Conservation (phyloP, 2,797 vertebrate genomes). For the Uromys caudimaculatus region DNA sequence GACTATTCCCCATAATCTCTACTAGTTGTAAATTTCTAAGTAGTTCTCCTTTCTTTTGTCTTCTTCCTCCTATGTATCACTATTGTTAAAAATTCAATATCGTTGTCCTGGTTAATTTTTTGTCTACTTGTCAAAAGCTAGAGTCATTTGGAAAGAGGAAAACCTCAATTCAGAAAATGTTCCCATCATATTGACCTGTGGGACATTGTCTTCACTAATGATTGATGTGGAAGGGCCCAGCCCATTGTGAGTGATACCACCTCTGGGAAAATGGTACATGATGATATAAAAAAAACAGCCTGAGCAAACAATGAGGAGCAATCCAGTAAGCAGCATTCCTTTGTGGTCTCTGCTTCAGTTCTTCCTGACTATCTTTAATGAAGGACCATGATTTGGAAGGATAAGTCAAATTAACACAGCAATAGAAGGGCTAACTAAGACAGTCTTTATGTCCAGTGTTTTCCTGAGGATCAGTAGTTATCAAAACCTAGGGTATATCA, state of each 20-base stretch:
- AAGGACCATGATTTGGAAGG: not conserved
- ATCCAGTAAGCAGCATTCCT: not conserved
- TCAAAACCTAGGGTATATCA: not conserved
- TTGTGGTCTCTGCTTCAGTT: not conserved
- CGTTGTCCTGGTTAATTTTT: not conserved
- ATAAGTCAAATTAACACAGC: no score
- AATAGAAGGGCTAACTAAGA: not conserved
- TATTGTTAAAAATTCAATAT: not conserved
- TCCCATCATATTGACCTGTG: not conserved
- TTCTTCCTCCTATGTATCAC: not conserved
- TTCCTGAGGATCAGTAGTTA: not conserved
- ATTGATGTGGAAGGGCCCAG: not conserved
- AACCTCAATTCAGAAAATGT: not conserved
- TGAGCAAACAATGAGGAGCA: not conserved
- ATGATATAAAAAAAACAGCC: not conserved
- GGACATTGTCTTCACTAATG: not conserved
- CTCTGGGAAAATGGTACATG: not conserved
- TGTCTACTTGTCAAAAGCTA: not conserved
- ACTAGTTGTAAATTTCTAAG: not conserved
- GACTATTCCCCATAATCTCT: not conserved
- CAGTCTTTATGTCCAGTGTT: not conserved
- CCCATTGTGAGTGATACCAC: not conserved
- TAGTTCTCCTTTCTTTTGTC: not conserved
- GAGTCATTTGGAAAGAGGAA: not conserved
- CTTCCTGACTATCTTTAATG: not conserved